These are phyloP conservation scores for Colletes gigas DNA, from an alignment of 1,140 invertebrate species.

Conservation along the genomic window DNA sequence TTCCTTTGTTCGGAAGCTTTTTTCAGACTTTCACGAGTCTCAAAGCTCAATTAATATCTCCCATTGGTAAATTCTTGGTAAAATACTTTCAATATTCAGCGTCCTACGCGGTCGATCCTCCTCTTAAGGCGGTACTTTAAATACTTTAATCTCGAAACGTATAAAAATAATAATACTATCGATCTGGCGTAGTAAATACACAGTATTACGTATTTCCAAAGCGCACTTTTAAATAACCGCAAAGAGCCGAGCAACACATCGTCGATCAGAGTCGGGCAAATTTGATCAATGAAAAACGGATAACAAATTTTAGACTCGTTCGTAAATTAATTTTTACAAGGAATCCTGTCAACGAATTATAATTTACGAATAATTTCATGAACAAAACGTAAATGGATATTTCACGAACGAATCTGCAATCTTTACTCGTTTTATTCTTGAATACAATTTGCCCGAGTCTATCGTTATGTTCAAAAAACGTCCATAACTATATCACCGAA, in stretches of 20 bases:
- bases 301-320: too few relatives aligned
- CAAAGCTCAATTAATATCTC: not conserved
- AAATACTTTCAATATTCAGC: not conserved
- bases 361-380: too few relatives aligned
- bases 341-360: too few relatives aligned
- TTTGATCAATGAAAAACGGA: too few relatives aligned
- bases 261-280: too few relatives aligned
- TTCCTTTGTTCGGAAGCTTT: not conserved
- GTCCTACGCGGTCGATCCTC: not conserved
- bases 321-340: too few relatives aligned
- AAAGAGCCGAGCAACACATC: not conserved
- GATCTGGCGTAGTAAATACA: slow-evolving; percentile 42
- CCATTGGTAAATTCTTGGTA: not conserved
- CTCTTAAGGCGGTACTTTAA: slow-evolving; percentile 16
- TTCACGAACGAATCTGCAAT: too few relatives aligned
- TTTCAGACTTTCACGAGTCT: not conserved
- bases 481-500: too few relatives aligned
- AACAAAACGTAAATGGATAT: too few relatives aligned
- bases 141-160: slow-evolving; percentile 53
- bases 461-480: too few relatives aligned
- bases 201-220: slow-evolving; percentile 28
- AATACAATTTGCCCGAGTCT: too few relatives aligned
- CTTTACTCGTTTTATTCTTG: too few relatives aligned
- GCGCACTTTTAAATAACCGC: not conserved
- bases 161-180: slow-evolving; percentile 73